Evolutionary conservation across 2,888 invertebrate species (phyloP).

Genomic region (Dasypolia templi): DNA sequence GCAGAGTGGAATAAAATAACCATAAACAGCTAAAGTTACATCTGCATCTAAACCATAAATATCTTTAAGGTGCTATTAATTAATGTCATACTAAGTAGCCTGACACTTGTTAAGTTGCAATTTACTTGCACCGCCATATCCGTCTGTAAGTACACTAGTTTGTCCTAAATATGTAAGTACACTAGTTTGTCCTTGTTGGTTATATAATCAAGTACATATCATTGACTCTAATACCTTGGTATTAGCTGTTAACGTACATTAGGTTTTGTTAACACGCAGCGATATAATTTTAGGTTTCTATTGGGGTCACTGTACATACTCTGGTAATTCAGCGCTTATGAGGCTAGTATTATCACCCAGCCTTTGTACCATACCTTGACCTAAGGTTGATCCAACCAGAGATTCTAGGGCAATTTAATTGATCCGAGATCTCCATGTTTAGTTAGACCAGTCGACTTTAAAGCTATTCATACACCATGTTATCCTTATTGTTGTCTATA

Average conservation of each 20-base stretch:
- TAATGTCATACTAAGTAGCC: slow-evolving; percentile 11
- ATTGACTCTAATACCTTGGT: slow-evolving; percentile 38
- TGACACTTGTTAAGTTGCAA: slow-evolving; percentile 25
- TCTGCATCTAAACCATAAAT: slow-evolving; percentile 39
- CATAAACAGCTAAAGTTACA: slow-evolving; percentile 32
- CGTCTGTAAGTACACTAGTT: slow-evolving; percentile 38
- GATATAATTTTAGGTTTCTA: slow-evolving; percentile 51
- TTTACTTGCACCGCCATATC: slow-evolving; percentile 40
- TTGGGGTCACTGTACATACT: slow-evolving; percentile 43
- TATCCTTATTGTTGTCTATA: background rate
- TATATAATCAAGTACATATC: slow-evolving; percentile 52
- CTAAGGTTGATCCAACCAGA: background rate
- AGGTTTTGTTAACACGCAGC: slow-evolving; percentile 52
- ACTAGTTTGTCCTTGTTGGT: slow-evolving; percentile 46
- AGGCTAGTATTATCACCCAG: slow-evolving; percentile 14
- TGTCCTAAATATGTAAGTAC: slow-evolving; percentile 50
- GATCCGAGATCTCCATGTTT: slow-evolving; percentile 29
- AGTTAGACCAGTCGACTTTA: slow-evolving; percentile 2
- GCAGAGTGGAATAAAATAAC: slow-evolving; percentile 49
- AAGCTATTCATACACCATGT: background rate
- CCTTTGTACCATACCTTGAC: slow-evolving; percentile 39
- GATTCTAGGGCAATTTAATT: slow-evolving; percentile 16
- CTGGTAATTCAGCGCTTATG: slow-evolving; percentile 10
- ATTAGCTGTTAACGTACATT: slow-evolving; percentile 33
- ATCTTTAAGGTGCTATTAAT: slow-evolving; percentile 35